phyloP scores from a whole-genome alignment of 1,140 invertebrate species.

The Penaeus chinensis region DNA sequence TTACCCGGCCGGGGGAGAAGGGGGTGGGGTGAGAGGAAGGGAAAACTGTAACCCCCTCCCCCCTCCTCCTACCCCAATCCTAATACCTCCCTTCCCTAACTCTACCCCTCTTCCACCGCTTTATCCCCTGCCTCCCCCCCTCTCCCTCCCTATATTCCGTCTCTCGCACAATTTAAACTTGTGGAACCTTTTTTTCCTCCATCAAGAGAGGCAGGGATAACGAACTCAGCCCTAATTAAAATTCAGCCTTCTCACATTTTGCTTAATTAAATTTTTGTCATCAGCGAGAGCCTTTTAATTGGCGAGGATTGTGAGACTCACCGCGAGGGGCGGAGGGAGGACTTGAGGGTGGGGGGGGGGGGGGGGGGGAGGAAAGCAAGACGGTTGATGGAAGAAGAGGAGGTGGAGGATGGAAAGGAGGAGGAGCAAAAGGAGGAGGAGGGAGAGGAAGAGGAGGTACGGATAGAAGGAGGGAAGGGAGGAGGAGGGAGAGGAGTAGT shows the following conservation, averaged over 20 bases:
- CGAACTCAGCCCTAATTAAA: constrained; percentile 63
- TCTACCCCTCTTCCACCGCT: neutral
- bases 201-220: constrained; percentile 41
- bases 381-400: neutral
- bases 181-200: constrained; percentile 56
- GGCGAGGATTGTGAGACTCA: constrained; percentile 42
- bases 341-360: too few relatives aligned
- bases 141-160: neutral
- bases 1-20: constrained; percentile 3
- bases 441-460: neutral
- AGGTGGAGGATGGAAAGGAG: neutral
- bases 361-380: neutral
- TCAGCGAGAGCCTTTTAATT: constrained; percentile 62
- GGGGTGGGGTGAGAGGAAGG: too few relatives aligned
- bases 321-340: neutral
- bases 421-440: neutral
- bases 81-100: neutral
- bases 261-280: constrained; percentile 65
- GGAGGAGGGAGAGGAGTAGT: neutral
- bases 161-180: constrained; percentile 62
- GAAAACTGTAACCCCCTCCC: too few relatives aligned
- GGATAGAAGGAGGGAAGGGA: neutral
- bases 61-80: too few relatives aligned
- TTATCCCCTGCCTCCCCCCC: neutral
- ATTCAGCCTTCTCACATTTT: constrained; percentile 64